Base-by-base conservation (phyloP, 2,797 vertebrate genomes). In the Acipenser transmontanus region DNA sequence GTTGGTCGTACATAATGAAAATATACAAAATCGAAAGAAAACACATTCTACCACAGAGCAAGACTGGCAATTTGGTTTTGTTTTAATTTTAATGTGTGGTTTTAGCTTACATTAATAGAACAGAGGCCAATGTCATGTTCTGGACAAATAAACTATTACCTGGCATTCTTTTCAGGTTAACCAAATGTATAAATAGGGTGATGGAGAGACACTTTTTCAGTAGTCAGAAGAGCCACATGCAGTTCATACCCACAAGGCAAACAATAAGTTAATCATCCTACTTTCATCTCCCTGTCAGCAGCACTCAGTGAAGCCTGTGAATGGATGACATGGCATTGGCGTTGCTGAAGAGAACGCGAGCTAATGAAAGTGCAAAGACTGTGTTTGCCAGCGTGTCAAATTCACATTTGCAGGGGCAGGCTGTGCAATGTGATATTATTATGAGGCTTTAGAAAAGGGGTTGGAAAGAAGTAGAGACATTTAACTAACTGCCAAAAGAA, bases 341-440 rank as follows among this genome's bases (percentile, higher is more conserved):
- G 87, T 90, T 74, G 84, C 83, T 90, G 87, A 84, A 78, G 81
- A 87, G 85, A 90, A 90, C 91, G 87, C 83, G 90, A 91, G 85
- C 91, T 92, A 91, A 94, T 92, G 90, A 93, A 92, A 89, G 85
- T 88, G 85, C 83, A 89, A 92, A 86, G 87, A 86, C 89, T 83
- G 87, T 84, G 87, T 86, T 92, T 84, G 87, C 75, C 81, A 82
- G 85, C 90, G 88, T 86, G 91, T 89, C 93, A 91, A 93, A 90
- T 92, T 90, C 85, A 84, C 89, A 88, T 90, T 91, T 79, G 87
- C 82, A 74, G 75, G 63, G 82, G 81, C 78, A 76, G 87, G 87
- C 86, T 83, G 79, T 73, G 88, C 87, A 93, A 91, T 87, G 79
- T 88, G 88, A 91, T 92, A 89, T 85, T n/a, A n/a, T n/a, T 78